Evolutionary conservation across 2,888 invertebrate genomes (phyloP).

Genomic region (Dusona sp.): DNA sequence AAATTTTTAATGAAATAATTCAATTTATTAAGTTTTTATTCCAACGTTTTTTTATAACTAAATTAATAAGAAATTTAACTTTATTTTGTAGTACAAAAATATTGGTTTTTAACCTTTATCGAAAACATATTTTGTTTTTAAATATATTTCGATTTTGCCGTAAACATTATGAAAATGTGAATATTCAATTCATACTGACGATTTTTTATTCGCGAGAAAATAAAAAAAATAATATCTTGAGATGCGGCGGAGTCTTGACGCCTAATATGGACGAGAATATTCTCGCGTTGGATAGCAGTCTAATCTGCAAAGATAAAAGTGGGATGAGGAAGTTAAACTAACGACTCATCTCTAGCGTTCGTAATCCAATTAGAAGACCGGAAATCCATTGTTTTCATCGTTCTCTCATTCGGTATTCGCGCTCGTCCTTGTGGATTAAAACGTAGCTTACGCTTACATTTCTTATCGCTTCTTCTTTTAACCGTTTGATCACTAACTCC

Average conservation of each 20-base stretch:
- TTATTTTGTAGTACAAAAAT: background rate
- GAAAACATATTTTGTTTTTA: too few relatives aligned
- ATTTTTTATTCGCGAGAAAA: background rate
- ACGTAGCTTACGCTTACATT: slow-evolving; percentile 14
- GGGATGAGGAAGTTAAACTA: slow-evolving; percentile 27
- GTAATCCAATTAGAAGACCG: slow-evolving; percentile 62
- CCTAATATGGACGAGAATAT: background rate
- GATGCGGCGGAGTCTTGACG: background rate
- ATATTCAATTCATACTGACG: too few relatives aligned
- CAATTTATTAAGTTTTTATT: background rate
- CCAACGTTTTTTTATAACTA: background rate
- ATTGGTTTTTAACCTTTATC: too few relatives aligned
- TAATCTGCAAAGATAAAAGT: slow-evolving; percentile 16
- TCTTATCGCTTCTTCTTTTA: background rate
- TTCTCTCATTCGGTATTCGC: slow-evolving; percentile 31
- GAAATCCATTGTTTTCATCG: slow-evolving; percentile 64
- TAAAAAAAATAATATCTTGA: background rate
- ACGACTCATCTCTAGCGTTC: slow-evolving; percentile 49
- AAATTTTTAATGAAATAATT: background rate
- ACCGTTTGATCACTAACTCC: slow-evolving; percentile 4
- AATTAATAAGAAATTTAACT: background rate
- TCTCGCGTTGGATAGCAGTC: background rate
- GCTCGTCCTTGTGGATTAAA: slow-evolving; percentile 47
- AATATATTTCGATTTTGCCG: too few relatives aligned
- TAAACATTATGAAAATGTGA: too few relatives aligned